A percentile compares a stretch with the other conserved stretches of the same genome.
These are phyloP conservation scores for Phylloscopus collybita DNA, from an alignment of 2,797 vertebrate species.

Conservation along the genomic window DNA sequence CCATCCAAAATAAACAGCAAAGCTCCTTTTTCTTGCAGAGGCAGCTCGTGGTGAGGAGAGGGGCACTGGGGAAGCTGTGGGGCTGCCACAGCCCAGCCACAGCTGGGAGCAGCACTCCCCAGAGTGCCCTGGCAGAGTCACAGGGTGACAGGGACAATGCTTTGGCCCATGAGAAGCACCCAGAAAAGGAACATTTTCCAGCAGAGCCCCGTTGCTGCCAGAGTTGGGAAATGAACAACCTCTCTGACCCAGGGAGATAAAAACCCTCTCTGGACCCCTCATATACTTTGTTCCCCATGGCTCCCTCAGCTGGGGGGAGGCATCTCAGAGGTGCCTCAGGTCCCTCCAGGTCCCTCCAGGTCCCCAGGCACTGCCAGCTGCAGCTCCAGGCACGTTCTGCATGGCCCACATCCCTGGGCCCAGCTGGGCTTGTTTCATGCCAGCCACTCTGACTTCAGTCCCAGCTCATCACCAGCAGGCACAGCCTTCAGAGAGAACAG, in stretches of 20 bases:
- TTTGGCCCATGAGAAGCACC: neutral
- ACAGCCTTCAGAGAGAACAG: neutral
- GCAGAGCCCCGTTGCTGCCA: rapidly evolving
- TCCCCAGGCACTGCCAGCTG: neutral
- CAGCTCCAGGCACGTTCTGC: neutral
- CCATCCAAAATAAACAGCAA: conserved; percentile 6
- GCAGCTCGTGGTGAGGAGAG: neutral
- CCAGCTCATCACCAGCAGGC: neutral
- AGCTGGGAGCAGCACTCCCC: neutral
- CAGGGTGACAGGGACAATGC: neutral
- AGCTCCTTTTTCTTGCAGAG: neutral
- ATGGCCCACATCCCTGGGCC: too few relatives aligned
- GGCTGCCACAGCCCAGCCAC: neutral
- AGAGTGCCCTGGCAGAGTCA: neutral
- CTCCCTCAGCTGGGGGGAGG: neutral
- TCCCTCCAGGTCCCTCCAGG: neutral
- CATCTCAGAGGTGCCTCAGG: too few relatives aligned
- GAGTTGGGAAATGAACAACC: neutral
- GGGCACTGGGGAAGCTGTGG: rapidly evolving
- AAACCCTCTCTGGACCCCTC: neutral
- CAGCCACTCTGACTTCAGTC: neutral
- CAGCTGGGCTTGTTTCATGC: neutral
- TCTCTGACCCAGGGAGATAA: neutral
- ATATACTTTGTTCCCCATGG: rapidly evolving
- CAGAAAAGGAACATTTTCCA: neutral